Evolutionary conservation across 1,140 invertebrate genomes (phyloP).

Genomic region (Halyomorpha halys): DNA sequence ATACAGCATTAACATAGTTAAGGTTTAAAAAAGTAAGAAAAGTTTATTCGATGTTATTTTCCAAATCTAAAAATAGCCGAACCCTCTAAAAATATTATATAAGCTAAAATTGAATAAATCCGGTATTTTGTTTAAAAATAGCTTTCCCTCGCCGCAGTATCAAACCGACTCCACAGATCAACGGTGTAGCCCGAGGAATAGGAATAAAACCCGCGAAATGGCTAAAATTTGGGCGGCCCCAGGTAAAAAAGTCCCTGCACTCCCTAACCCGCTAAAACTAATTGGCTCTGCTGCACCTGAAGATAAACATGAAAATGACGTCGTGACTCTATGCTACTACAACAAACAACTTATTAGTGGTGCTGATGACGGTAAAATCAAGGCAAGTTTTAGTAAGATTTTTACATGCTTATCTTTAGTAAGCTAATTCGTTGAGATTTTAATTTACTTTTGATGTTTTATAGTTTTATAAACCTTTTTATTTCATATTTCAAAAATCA

Average conservation of each 20-base stretch:
- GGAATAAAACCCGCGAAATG: not conserved
- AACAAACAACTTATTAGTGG: slow-evolving; percentile 38
- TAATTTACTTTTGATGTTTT: too few species aligned
- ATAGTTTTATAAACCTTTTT: not conserved
- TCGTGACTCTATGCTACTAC: slow-evolving; percentile 36
- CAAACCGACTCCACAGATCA: not conserved
- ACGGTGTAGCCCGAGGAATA: not conserved
- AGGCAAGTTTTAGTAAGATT: slow-evolving; percentile 32
- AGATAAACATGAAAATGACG: slow-evolving; percentile 38
- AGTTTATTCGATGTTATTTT: too few species aligned
- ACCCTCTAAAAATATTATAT: slow-evolving; percentile 26
- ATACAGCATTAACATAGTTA: too few species aligned
- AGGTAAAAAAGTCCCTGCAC: not conserved
- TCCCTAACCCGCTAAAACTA: not conserved
- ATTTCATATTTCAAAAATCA: too few species aligned
- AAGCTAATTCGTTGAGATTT: too few species aligned
- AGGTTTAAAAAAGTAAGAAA: too few species aligned
- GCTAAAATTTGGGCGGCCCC: not conserved
- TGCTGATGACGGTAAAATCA: slow-evolving; percentile 41
- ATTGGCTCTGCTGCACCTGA: slow-evolving; percentile 1
- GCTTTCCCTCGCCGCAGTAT: slow-evolving; percentile 8
- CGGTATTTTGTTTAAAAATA: slow-evolving; percentile 23
- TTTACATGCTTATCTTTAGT: too few species aligned
- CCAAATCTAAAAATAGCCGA: slow-evolving; percentile 18
- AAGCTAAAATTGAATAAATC: slow-evolving; percentile 24